Evolutionary conservation across 2,888 invertebrate genomes (phyloP), one percentile per base, ranked within the genome.

Genomic region (Synergus laeviventris): DNA sequence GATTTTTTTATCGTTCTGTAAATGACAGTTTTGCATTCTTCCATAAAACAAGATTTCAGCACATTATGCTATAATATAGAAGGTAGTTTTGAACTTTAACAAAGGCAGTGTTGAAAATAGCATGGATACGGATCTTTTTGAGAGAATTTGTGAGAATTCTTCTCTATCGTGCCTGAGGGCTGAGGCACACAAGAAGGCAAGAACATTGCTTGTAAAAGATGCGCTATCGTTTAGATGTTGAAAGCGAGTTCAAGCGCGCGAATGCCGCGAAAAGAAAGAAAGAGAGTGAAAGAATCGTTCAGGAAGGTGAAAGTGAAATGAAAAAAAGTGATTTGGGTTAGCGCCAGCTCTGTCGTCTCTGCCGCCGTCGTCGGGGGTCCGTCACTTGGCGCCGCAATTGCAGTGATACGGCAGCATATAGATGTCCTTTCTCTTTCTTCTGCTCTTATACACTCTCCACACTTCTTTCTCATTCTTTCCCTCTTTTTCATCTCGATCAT

Each of bases 341-440:
- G 85, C 85, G 87, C 87, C 87, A 87, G 79, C 79, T 82, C 64
- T 80, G 78, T 49, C 49, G 16, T 70, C 70, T 70, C 49, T 31
- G 31, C 24, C 31, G 64, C 78, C 54, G 38, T 54, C 82, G 82
- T 83, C 83, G 83, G 82, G 80, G 82, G 82, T 85, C 82, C 82
- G 78, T 84, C 84, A 83, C 82, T 87, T 85, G 86, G 86, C 86
- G 84, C 84, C 86, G 83, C 83, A 80, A 84, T 83, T 83, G 84
- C 84, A 64, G 39, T 38, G 77, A 74, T 75, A 74, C 74, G 39
- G 66, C 21, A 49, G 42, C 24, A 24, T 31, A 31, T 16, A 70
- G 45, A 12, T 21, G 45, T 42, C 45, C 45, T 36, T 42, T 60
- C 45, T 62, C 54, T 59, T 62, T 11, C 24, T 49, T 45, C 31